Conservation (phyloP, 2,797 vertebrate genomes). For the Chaunax sp. region DNA sequence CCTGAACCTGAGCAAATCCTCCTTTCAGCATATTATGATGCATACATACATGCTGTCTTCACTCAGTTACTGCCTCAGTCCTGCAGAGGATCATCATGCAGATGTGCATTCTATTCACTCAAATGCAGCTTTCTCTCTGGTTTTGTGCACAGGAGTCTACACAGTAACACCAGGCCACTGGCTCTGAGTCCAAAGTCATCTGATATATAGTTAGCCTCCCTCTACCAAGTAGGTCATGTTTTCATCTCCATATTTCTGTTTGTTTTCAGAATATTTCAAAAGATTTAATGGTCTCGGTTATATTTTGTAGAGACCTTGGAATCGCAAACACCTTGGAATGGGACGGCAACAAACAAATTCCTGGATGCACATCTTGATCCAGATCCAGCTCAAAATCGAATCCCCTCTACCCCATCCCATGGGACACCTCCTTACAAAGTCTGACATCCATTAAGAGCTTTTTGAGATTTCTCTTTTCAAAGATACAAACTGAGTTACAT, state of each 20-base stretch:
- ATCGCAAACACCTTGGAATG: no score
- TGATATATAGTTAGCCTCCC: neutral
- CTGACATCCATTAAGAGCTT: no score
- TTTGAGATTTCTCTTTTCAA: no score
- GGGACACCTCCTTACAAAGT: no score
- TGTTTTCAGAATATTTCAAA: neutral
- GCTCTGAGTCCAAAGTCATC: slow-evolving; percentile 3
- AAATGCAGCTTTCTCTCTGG: slow-evolving; percentile 40
- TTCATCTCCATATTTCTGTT: slow-evolving; percentile 25
- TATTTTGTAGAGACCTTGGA: no score
- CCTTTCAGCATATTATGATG: neutral
- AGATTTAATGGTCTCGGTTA: no score
- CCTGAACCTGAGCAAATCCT: neutral
- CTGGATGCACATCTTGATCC: no score
- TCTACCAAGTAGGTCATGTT: neutral
- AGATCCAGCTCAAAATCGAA: no score
- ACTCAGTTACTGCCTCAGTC: neutral
- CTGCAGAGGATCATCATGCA: slow-evolving; percentile 16
- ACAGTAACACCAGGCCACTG: neutral
- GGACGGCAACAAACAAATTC: no score
- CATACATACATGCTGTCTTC: neutral
- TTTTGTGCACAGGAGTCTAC: slow-evolving; percentile 13
- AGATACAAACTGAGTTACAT: slow-evolving; percentile 15
- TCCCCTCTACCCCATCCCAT: no score
- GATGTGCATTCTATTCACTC: slow-evolving; percentile 3